Conservation (phyloP, 2,888 invertebrate genomes). For the Mamestra brassicae region DNA sequence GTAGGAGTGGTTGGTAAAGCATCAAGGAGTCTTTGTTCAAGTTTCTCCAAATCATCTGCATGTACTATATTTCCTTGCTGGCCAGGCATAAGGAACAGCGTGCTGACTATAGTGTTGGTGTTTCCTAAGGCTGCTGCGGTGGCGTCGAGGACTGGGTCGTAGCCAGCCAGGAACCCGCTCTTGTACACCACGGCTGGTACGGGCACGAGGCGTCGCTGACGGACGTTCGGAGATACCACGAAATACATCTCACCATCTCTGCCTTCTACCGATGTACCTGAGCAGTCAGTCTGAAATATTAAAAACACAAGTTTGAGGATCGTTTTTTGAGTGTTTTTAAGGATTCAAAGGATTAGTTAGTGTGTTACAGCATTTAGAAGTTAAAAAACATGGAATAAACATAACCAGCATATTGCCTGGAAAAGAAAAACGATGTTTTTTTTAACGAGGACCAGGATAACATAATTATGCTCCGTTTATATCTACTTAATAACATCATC, state of each 20-base stretch:
- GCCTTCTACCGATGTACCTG: constrained; percentile 93
- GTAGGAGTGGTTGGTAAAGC: constrained; percentile 92
- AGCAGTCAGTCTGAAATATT: constrained; percentile 94
- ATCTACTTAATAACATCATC: too few relatives aligned
- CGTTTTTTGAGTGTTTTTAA: neutral
- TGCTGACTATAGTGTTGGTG: constrained; percentile 93
- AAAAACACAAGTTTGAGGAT: constrained; percentile 26
- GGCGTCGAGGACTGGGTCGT: constrained; percentile 96
- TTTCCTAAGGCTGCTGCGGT: constrained; percentile 95
- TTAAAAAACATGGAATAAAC: neutral
- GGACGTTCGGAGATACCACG: constrained; percentile 95
- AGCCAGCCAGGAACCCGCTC: constrained; percentile 95
- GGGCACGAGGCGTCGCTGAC: constrained; percentile 95
- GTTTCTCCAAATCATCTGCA: constrained; percentile 94
- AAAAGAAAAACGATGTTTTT: neutral
- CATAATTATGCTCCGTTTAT: too few relatives aligned
- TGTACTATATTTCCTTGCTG: constrained; percentile 95
- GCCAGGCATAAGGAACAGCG: constrained; percentile 96
- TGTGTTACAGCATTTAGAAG: too few relatives aligned
- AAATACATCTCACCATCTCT: constrained; percentile 97
- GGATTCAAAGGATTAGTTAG: neutral
- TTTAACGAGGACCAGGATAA: too few relatives aligned
- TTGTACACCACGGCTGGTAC: constrained; percentile 96
- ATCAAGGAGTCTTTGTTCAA: constrained; percentile 93
- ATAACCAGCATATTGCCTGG: too few relatives aligned